Percentiles rank a stretch among this genome's conserved stretches.
phyloP scores from a whole-genome alignment of 30 jellyfish, hydroid and myxozoan species.

The Nemopilema nomurai region DNA sequence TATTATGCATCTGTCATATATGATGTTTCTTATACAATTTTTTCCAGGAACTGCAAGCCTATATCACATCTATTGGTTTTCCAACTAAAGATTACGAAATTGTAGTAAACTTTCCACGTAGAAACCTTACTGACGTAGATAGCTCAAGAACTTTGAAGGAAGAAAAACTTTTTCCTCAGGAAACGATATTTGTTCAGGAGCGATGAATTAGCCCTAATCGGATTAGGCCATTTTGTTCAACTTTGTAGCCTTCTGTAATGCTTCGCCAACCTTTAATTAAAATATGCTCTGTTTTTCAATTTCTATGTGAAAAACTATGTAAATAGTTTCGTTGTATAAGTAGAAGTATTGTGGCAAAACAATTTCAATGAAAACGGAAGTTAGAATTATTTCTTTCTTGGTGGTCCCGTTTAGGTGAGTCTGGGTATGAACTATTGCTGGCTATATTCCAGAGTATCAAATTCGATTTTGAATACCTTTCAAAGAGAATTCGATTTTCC shows the following conservation, averaged over 20 bases:
- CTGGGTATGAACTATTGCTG: too few relatives aligned
- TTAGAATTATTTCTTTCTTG: not conserved
- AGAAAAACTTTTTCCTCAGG: conserved; percentile 86
- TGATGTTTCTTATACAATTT: not conserved
- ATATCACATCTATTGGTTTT: conserved; percentile 80
- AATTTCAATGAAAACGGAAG: not conserved
- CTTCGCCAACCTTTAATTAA: not conserved
- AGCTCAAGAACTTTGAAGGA: conserved; percentile 64
- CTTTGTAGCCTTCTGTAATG: not conserved
- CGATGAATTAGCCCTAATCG: conserved; percentile 19
- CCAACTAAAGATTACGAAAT: conserved; percentile 69
- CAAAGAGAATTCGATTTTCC: too few relatives aligned
- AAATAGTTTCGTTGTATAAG: conserved; percentile 2
- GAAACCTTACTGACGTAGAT: conserved; percentile 72
- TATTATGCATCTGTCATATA: too few relatives aligned
- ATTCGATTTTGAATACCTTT: too few relatives aligned
- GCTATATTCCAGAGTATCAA: too few relatives aligned
- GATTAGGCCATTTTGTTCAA: not conserved
- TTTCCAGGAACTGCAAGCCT: conserved; percentile 73
- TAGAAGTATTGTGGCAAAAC: not conserved
- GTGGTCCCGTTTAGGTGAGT: too few relatives aligned
- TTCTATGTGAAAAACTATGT: conserved; percentile 11
- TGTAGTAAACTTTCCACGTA: conserved; percentile 84
- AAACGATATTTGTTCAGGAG: conserved; percentile 90
- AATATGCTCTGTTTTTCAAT: not conserved